Evolutionary conservation across 2,113 vertebrate genomes (phyloP).

Genomic region (Collichthys lucidus): DNA sequence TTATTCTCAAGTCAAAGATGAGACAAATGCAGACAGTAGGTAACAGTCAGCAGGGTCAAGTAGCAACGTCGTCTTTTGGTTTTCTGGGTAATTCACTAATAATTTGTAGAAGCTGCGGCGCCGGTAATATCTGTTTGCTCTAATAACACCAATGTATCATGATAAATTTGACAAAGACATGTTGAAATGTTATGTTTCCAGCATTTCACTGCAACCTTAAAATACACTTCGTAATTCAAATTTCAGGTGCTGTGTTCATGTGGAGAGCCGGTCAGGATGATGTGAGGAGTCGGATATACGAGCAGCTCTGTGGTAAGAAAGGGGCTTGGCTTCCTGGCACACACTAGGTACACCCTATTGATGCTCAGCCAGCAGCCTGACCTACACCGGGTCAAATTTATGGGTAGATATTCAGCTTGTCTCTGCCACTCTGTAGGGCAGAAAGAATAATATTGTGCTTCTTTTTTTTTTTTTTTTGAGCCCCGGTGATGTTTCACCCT

Average conservation of each 20-base stretch:
- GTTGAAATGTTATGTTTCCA: slow-evolving; percentile 46
- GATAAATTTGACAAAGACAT: slow-evolving; percentile 25
- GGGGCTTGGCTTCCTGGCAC: slow-evolving; percentile 62
- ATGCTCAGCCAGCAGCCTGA: slow-evolving; percentile 65
- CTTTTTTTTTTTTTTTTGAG: slow-evolving; percentile 11
- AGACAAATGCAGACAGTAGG: not conserved
- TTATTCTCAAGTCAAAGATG: not conserved
- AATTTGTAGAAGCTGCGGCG: slow-evolving; percentile 13
- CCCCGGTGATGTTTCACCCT: slow-evolving; percentile 55
- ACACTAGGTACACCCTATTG: slow-evolving; percentile 56
- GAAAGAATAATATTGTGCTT: slow-evolving; percentile 72
- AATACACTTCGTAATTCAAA: slow-evolving; percentile 51
- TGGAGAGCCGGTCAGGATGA: slow-evolving; percentile 50
- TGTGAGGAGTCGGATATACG: slow-evolving; percentile 64
- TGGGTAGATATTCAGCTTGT: slow-evolving; percentile 71
- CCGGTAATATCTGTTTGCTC: slow-evolving; percentile 1
- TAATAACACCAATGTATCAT: slow-evolving; percentile 16
- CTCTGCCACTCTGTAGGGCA: slow-evolving; percentile 66
- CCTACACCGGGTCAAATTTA: slow-evolving; percentile 70
- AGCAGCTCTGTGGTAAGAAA: slow-evolving; percentile 62
- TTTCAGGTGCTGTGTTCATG: slow-evolving; percentile 64
- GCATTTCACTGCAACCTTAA: slow-evolving; percentile 37
- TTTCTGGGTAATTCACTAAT: slow-evolving; percentile 16
- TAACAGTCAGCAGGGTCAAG: not conserved
- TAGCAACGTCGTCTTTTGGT: not conserved